Evolutionary conservation across 2,888 invertebrate species (phyloP), one percentile per base, ranked within the genome.

Genomic region (Crepidodera aurea): DNA sequence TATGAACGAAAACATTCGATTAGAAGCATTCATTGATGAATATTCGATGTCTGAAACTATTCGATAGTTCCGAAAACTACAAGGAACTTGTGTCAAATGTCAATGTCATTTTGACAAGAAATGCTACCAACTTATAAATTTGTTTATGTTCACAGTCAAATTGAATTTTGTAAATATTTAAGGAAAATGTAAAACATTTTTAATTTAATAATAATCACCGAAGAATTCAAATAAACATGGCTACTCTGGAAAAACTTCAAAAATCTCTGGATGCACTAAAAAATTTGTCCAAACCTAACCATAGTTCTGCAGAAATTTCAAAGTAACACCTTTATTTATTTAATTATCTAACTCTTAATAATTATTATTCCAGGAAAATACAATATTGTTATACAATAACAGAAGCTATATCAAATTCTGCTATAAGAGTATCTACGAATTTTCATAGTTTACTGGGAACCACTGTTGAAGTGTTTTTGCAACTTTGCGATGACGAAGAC

Each of bases 401-500:
- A 13, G 91, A 93, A 75, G 87, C 88, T 69, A 87, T 93, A 70
- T 87, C 87, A 73, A 84, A 85, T 65, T 79, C 85, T n/a, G 83
- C 82, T 60, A 84, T 87, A 62, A 87, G 86, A 82, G 83, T 83
- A 12, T 83, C 86, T 63, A 79, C 84, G 40, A 88, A 88, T 75
- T 88, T 88, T 75, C 82, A 84, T 4, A 85, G 87, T 69, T 85
- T 90, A 69, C 83, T 92, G 44, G 88, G 89, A 66, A 85, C 86
- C 71, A 87, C 90, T 1, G 86, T 92, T 61, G 90, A 90, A 81
- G 86, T 88, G 27, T 83, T 93, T 64, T 81, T 93, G 51, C 82
- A 85, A 39, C 83, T 90, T 56, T 90, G 91, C 77, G 90, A 93
- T 81, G 93, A 93, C 79, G 78, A 84, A 1, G 92, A 93, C 77